Base-by-base conservation (phyloP, 2,888 invertebrate species). In the Oegoconia quadripuncta region DNA sequence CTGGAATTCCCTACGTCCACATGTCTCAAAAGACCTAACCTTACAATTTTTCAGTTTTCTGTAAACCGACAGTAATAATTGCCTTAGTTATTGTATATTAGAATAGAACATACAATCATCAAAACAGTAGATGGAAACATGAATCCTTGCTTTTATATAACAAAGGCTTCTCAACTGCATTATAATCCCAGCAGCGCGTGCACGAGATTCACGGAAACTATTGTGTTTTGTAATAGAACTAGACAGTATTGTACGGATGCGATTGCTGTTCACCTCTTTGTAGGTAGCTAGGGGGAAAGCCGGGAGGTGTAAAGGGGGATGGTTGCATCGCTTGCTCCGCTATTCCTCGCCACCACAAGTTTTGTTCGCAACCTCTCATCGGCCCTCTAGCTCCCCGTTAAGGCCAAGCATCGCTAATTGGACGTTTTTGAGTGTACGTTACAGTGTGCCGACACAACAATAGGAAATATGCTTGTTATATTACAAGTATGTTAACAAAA, bases 361-460 rank as follows among this genome's bases (percentile, higher is more conserved):
- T 79, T 77, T 78, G 80, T 79, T 78, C 80, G 67, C 77, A 69
- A 73, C 65, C 78, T 72, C 74, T 72, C 72, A 63, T 64, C 74
- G 69, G 68, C 64, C 67, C 72, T 59, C 64, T 55, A 72, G 73
- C 72, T 61, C 50, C 52, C 45, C 58, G 58, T 63, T 76, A 81
- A 80, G 80, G 70, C 40, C 59, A 71, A 69, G 48, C 50, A 58
- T 53, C 59, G 50, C 68, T 79, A 79, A 78, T 80, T 77, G 75
- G 73, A 72, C 61, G 50, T 66, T 72, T 71, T 77, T 59, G 55
- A 72, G 72, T 67, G 58, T 48, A 59, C 62, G 50, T 58, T 53
- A 54, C 52, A 55, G 48, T 53, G 56, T 53, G 58, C 56, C 64
- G 59, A 54, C 43, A 42, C 52, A 58, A 68, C 65, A 66, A 64